A percentile compares a stretch with the other conserved stretches of the same genome.
Conservation (phyloP, 2,797 vertebrate species). For the Gallinago nigripennis region DNA sequence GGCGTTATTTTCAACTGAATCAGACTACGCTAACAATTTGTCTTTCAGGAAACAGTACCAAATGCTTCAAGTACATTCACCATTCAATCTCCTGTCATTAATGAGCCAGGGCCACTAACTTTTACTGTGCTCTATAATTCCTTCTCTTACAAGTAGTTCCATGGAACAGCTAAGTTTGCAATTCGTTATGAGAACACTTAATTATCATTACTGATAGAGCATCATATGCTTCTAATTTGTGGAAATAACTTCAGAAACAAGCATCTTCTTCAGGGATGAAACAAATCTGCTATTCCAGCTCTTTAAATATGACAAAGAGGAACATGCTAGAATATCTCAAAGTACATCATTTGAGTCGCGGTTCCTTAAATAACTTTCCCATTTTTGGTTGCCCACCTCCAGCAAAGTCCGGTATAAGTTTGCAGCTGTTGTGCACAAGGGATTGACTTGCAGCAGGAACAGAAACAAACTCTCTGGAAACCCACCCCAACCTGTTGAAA, state of each 20-base stretch:
- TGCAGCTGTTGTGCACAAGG: too few species aligned
- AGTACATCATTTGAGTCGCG: fast-evolving
- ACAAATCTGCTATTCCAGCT: neutral
- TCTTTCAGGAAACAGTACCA: neutral
- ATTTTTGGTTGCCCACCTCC: neutral
- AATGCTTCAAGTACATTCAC: neutral
- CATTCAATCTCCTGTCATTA: neutral
- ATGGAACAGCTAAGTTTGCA: neutral
- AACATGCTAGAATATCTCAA: neutral
- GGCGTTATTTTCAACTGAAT: neutral
- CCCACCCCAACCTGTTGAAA: neutral
- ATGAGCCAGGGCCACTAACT: neutral
- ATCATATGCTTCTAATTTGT: neutral
- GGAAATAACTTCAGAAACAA: neutral
- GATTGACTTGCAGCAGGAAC: neutral
- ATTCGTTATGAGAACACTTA: neutral
- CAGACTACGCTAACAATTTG: fast-evolving
- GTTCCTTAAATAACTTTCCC: neutral
- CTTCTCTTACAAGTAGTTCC: neutral
- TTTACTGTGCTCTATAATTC: neutral
- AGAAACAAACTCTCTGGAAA: neutral
- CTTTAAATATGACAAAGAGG: neutral
- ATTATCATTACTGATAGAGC: neutral
- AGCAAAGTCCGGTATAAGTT: too few species aligned
- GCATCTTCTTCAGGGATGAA: neutral